Conservation (phyloP, 2,888 invertebrate genomes). For the Heliconius cydno region DNA sequence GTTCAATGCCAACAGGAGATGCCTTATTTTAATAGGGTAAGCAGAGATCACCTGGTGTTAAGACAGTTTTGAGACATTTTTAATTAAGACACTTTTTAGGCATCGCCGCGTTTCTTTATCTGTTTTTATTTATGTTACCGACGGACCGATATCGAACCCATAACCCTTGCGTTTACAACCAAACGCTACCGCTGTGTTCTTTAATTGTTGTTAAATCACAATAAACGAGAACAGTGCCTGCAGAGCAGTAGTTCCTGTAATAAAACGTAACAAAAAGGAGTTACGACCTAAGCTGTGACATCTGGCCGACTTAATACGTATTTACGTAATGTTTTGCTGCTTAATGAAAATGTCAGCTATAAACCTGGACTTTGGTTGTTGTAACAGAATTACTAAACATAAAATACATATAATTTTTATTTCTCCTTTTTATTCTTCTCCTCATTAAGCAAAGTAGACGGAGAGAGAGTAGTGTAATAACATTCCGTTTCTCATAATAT, state of each 20-base stretch:
- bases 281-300: slow-evolving; percentile 62
- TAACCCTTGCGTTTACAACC: background rate
- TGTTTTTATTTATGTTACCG: too few relatives aligned
- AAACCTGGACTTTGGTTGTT: slow-evolving; percentile 14
- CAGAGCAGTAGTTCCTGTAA: slow-evolving; percentile 40
- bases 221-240: slow-evolving; percentile 15
- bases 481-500: too few relatives aligned
- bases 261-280: slow-evolving; percentile 73
- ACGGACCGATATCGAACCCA: background rate
- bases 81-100: too few relatives aligned
- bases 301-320: slow-evolving; percentile 63
- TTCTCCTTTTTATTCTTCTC: too few relatives aligned
- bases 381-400: background rate
- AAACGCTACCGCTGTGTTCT: background rate
- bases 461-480: too few relatives aligned
- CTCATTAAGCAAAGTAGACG: background rate
- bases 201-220: slow-evolving; percentile 11
- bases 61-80: too few relatives aligned
- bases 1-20: background rate
- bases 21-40: too few relatives aligned
- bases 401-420: background rate
- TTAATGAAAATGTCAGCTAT: slow-evolving; percentile 65
- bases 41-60: too few relatives aligned
- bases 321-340: slow-evolving; percentile 62
- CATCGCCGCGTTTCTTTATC: too few relatives aligned